Evolutionary conservation across 2,888 invertebrate species (phyloP), one percentile per base, ranked within the genome.

Genomic region (Lochmaea capreae): DNA sequence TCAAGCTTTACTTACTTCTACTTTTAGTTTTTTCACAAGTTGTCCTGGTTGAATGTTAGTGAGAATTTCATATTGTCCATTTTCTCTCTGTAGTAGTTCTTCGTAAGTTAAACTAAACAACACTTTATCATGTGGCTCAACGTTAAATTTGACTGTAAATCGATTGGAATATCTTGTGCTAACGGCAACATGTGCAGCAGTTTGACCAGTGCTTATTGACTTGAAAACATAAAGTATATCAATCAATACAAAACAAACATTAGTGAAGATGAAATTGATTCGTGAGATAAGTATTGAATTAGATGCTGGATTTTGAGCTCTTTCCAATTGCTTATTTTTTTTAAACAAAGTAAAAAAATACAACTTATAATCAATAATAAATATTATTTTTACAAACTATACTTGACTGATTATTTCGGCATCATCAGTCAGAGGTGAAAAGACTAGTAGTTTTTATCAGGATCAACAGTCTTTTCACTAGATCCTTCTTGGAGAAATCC

Each of bases 31-130:
- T 52, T 90, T 89, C 22, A 93, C 91, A 6, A 90, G 79, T 77
- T 90, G 89, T 42, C 92, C 91, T 0, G 93, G 92, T 81, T 91
- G 90, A 65, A 93, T 86, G 84, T 92, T 92, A 71, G 93, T 88
- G 18, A 90, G 89, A 80, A 92, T 90, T 81, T 93, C 91, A 86
- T 93, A 94, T 2, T 89, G 88, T 2, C 91, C 91, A 71, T 91
- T 89, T 72, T 89, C 89, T 4, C 93, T 88, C 9, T 89, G 86
- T 61, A 94, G 84, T 58, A 94, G 81, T 85, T 94, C 92, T 83
- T 94, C 92, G 84, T 94, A 94, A 0, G 91, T 92, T 79, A 93
- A 85, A 81, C 91, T 91, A 85, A 94, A 94, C 1, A 88, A 86
- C 0, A 91, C 91, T 71, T 89, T 89, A 11, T 89, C 89, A 49